Evolutionary conservation across 2,888 invertebrate genomes (phyloP), one percentile per base, ranked within the genome.

Genomic region (Furcula furcula): DNA sequence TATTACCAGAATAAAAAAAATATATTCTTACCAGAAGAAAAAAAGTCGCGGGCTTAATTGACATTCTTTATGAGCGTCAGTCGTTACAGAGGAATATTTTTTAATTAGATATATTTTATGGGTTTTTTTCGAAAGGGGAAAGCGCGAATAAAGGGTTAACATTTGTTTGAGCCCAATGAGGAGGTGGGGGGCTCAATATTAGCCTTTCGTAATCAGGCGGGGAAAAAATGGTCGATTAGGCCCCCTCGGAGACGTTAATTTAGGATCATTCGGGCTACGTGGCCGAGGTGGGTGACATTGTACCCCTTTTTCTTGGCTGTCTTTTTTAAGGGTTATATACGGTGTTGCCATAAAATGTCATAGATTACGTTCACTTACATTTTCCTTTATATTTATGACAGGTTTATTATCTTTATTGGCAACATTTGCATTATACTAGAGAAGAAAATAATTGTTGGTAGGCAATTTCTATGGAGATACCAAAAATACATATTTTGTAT

Each of bases 21-120:
- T 50, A 64, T 63, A 65, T 63, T 63, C 67, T 46, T 40, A 42
- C 48, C 59, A 69, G 76, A 82, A 73, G 42, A 55, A 54, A n/a
- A n/a, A 61, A 75, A 80, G 81, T 79, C 83, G 76, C 75, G 62
- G 47, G 49, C 79, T 77, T 89, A 89, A 89, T 89, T 89, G 89
- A 87, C 89, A 89, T 89, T 89, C 89, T 89, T 89, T 89, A 89
- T 87, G 87, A 80, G 74, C 86, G 88, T 85, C 87, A 86, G 87
- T 77, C 86, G 86, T 82, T 78, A 82, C 77, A 80, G 77, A 78
- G 76, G 89, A 84, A 89, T 89, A 89, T 89, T 89, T 89, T 89
- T 89, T 89, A 89, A 89, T 89, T 89, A 89, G 89, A 89, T 89
- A 89, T 89, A 89, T 89, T 89, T 89, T 89, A 89, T 89, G 88